Conservation (phyloP, 23 tunicate genomes). For the Trididemnum clinides region DNA sequence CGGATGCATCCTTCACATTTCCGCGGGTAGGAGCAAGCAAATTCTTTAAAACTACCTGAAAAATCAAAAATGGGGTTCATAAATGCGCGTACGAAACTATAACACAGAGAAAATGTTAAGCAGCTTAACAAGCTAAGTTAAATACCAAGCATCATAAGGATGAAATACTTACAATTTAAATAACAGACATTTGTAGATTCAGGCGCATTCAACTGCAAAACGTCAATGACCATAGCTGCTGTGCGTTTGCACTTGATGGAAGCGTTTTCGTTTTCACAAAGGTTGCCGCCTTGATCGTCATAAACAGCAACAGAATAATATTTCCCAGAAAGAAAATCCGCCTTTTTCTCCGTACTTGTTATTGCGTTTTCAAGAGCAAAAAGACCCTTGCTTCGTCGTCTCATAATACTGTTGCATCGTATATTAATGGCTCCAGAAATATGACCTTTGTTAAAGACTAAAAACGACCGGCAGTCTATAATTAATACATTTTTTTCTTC, state of each 20-base stretch:
- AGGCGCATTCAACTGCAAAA: constrained; percentile 5
- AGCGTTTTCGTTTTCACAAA: background rate
- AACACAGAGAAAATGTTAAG: too few species aligned
- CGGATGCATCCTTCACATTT: constrained; percentile 15
- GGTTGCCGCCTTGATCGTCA: constrained; percentile 37
- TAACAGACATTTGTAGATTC: background rate
- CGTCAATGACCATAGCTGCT: background rate
- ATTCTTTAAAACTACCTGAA: constrained; percentile 4
- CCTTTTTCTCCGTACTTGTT: constrained; percentile 28
- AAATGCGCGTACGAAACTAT: too few species aligned
- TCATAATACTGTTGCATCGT: constrained; percentile 59
- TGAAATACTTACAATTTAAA: constrained; percentile 9
- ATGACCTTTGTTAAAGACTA: constrained; percentile 54
- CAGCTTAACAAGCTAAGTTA: too few species aligned
- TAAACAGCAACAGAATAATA: constrained; percentile 19
- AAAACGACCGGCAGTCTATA: constrained; percentile 62
- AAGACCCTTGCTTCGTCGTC: constrained; percentile 43
- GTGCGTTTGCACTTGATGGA: constrained; percentile 4
- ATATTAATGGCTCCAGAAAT: constrained; percentile 40
- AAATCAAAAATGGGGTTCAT: background rate
- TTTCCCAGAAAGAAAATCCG: constrained; percentile 27
- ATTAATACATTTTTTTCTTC: background rate
- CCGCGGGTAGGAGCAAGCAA: background rate
- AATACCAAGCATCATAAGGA: background rate
- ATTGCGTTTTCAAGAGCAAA: constrained; percentile 53